phyloP scores from a whole-genome alignment of 2,797 vertebrate genomes.

The Clamator glandarius region DNA sequence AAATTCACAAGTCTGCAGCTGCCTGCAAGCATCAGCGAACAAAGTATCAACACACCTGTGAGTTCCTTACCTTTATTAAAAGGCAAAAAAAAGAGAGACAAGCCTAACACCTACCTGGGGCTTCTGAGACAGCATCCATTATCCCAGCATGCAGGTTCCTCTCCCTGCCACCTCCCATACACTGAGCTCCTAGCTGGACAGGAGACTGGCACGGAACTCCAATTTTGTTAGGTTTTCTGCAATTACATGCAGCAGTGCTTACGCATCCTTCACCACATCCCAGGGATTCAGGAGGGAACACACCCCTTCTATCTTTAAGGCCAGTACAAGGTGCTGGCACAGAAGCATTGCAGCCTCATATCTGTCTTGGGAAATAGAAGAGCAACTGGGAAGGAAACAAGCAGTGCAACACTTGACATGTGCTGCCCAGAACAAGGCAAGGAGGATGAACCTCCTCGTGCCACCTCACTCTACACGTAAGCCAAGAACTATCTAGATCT shows the following conservation, averaged over 20 bases:
- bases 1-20: background rate
- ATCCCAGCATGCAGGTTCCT: background rate
- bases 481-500: background rate
- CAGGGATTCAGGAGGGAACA: background rate
- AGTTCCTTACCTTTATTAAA: background rate
- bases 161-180: background rate
- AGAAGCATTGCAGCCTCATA: background rate
- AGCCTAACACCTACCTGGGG: background rate
- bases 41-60: background rate
- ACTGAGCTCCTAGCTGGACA: background rate
- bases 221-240: background rate
- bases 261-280: too few species aligned
- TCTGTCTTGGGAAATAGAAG: background rate
- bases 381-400: background rate
- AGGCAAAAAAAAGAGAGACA: background rate
- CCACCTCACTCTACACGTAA: background rate
- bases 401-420: background rate
- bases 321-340: background rate
- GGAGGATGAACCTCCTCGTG: background rate
- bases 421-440: background rate
- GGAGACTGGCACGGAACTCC: background rate
- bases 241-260: background rate
- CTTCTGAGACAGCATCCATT: background rate
- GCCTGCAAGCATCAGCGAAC: background rate
- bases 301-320: background rate